Evolutionary conservation across 2,113 vertebrate species (phyloP).

Genomic region (Ancistrus triradiatus): DNA sequence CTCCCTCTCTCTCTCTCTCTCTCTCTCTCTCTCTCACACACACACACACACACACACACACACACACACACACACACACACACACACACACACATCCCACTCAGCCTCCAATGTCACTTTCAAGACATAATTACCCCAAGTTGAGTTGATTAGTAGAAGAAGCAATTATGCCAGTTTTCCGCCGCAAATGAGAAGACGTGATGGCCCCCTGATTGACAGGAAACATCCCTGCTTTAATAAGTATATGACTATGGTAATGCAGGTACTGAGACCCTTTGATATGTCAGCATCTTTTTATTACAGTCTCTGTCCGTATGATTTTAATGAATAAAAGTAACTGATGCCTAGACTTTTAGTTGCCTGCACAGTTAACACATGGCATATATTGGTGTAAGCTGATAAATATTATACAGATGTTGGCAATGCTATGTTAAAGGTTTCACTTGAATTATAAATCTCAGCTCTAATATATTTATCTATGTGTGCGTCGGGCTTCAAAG

Average conservation of each 20-base stretch:
- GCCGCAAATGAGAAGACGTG: conserved; percentile 71
- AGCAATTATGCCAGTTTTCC: conserved; percentile 78
- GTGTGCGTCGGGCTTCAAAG: no score
- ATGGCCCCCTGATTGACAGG: conserved; percentile 76
- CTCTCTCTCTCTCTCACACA: conserved; percentile 48
- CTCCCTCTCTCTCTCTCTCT: conserved; percentile 45
- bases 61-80: conserved; percentile 53
- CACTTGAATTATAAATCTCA: no score
- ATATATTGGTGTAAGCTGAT: no score
- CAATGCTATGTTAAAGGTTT: no score
- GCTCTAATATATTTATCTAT: no score
- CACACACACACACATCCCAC: conserved; percentile 23
- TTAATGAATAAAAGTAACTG: conserved; percentile 70
- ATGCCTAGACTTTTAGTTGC: conserved; percentile 36
- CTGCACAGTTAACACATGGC: no score
- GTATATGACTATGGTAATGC: conserved; percentile 80
- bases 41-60: conserved; percentile 39
- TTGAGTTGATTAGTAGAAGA: conserved; percentile 80
- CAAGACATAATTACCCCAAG: conserved; percentile 80
- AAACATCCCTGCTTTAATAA: conserved; percentile 76
- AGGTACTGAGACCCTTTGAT: conserved; percentile 73
- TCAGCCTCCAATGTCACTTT: conserved; percentile 77
- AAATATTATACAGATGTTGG: no score
- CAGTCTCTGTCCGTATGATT: conserved; percentile 59
- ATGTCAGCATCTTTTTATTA: conserved; percentile 71